Percentiles rank a stretch among this genome's conserved stretches.
Conservation (phyloP, 2,888 invertebrate species). For the Graphium colonna region DNA sequence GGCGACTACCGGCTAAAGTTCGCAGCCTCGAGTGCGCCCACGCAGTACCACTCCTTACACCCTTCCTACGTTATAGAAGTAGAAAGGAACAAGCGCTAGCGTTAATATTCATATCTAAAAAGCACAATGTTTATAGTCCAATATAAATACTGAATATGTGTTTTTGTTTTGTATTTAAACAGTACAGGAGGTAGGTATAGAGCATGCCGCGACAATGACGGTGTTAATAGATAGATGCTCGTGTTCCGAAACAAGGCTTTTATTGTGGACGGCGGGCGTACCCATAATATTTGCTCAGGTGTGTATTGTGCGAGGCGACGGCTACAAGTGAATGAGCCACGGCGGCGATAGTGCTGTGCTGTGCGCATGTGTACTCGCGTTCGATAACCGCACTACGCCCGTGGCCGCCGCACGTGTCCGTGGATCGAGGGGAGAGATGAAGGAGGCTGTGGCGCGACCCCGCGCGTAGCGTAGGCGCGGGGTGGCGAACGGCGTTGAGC, state of each 20-base stretch:
- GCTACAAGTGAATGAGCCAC: slow-evolving; percentile 66
- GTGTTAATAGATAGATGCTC: slow-evolving; percentile 47
- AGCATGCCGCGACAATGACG: slow-evolving; percentile 21
- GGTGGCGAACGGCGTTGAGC: slow-evolving; percentile 40
- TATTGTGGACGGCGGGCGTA: slow-evolving; percentile 47
- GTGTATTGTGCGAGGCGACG: slow-evolving; percentile 50
- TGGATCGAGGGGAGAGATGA: slow-evolving; percentile 45
- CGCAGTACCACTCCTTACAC: slow-evolving; percentile 41
- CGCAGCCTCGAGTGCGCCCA: slow-evolving; percentile 66
- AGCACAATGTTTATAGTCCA: too few species aligned
- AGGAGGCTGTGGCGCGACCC: slow-evolving; percentile 57
- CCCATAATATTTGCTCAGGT: slow-evolving; percentile 76
- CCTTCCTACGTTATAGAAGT: slow-evolving; percentile 27
- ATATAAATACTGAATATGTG: too few species aligned
- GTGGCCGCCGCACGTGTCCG: slow-evolving; percentile 61
- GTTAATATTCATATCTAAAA: too few species aligned
- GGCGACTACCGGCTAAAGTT: slow-evolving; percentile 58
- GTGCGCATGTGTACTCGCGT: slow-evolving; percentile 73
- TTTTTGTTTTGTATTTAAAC: too few species aligned
- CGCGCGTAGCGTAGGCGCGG: slow-evolving; percentile 38
- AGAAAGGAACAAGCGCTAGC: slow-evolving; percentile 12
- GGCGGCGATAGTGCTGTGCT: slow-evolving; percentile 40
- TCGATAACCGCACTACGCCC: slow-evolving; percentile 73
- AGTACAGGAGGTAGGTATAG: not conserved
- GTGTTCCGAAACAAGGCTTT: slow-evolving; percentile 53